Evolutionary conservation across 2,888 invertebrate genomes (phyloP), one percentile per base, ranked within the genome.

Genomic region (Protodeltote pygarga): DNA sequence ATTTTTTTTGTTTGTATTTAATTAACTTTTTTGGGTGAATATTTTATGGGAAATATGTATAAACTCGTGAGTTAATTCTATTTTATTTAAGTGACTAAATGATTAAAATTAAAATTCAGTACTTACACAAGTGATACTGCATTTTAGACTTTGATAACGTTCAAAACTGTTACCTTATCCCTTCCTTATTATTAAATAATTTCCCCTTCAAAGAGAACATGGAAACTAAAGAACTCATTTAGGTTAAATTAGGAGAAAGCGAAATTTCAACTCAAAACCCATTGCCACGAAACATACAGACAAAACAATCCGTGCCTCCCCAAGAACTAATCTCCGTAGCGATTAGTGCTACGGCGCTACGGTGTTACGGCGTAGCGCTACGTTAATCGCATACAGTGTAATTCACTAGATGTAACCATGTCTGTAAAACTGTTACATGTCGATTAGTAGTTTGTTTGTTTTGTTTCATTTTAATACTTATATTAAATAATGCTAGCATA

Each of bases 301-400:
- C 70, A 65, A 70, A 71, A 73, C 72, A 78, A 73, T 67, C 64
- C 64, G 59, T 58, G 42, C 45, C 44, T 53, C 57, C 40, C 50
- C 41, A 50, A 40, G 55, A 74, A 75, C 81, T 83, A 85, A 85
- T 85, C 85, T 81, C 73, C 79, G 77, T 79, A 78, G 81, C 79
- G 81, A 83, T 85, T 85, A 85, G 80, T 77, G 75, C 79, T 82
- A 81, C 77, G 71, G 47, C 76, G 75, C 79, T 82, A 81, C 77
- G 71, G 47, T 52, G 64, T 76, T 74, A 77, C 75, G 68, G 15
- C 54, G 68, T 75, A 70, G 63, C 74, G 65, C 66, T 54, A 59
- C 62, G 45, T 38, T 66, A 51, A 66, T 61, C 61, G 47, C 38
- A 42, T 53, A 49, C 40, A 49, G 21, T 49, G 48, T 63, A 66